Percentiles rank a stretch among this genome's conserved stretches.
phyloP scores from a whole-genome alignment of 2,888 invertebrate species.

The Bombylius major region DNA sequence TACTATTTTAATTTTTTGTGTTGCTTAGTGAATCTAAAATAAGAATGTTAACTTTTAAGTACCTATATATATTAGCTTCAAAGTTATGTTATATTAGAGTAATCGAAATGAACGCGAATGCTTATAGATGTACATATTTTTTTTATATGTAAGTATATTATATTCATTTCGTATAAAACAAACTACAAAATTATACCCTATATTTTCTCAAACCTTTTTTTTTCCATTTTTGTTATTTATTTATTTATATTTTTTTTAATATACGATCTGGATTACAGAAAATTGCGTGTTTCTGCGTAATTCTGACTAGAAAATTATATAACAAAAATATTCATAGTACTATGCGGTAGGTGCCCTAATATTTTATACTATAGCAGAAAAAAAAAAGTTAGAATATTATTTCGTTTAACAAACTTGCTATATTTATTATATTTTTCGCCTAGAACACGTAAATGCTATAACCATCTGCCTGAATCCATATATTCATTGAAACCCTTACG shows the following conservation, averaged over 20 bases:
- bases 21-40: neutral
- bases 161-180: too few species aligned
- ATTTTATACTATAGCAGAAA: neutral
- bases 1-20: neutral
- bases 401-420: slow-evolving; percentile 9
- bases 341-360: too few species aligned
- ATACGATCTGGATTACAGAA: slow-evolving; percentile 13
- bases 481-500: slow-evolving; percentile 5
- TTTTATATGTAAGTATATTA: neutral
- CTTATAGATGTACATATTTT: neutral
- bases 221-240: neutral
- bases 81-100: too few species aligned
- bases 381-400: neutral
- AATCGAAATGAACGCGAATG: too few species aligned
- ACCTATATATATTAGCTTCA: too few species aligned
- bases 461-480: slow-evolving; percentile 12
- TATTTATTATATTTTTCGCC: slow-evolving; percentile 6
- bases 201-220: neutral
- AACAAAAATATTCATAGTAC: neutral
- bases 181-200: neutral
- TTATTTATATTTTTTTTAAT: too few species aligned
- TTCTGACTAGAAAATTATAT: slow-evolving; percentile 9
- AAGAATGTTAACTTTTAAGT: too few species aligned
- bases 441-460: slow-evolving; percentile 14
- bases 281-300: slow-evolving; percentile 14